Base-by-base conservation (phyloP, 2,888 invertebrate species). In the Lottia scabra region DNA sequence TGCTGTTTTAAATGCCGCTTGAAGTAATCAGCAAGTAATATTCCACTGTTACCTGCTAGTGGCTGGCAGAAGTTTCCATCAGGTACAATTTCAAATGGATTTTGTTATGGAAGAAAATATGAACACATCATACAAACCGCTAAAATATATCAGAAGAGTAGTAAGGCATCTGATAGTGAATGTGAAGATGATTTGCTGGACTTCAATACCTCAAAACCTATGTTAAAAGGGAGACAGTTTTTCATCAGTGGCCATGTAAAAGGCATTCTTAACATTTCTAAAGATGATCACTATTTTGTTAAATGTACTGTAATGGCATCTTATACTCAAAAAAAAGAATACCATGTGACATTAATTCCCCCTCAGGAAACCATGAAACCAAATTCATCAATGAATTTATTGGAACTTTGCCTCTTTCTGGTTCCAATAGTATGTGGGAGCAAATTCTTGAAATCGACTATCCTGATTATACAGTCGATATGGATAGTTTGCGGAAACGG, bases 51-150 rank as follows among this genome's bases (percentile, higher is more conserved):
- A 13, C 70, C 71, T 30, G 56, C 63, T 19, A 26, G 16, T 67
- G 71, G 74, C 10, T 74, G 70, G 74, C 46, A 62, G 15, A 64
- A 63, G 5, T 71, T 70, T 48, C 74, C 74, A n/a, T 56, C 62
- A 16, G 48, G 43, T 16, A 46, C 44, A n/a, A 64, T 70, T 16
- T 69, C 73, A 27, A 62, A 45, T 2, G 68, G 56, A 2, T 73
- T 66, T 66, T 73, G 69, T 26, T 69, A 69, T 65, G 69, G 73
- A 12, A 64, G 26, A 5, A 72, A 64, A 45, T 69, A 68, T 62
- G 65, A 68, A 12, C 48, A 72, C 44, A 72, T 65, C 15, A 65
- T 68, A 30, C 27, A 46, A 5, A 64, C 72, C 46, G 72, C 68
- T 27, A 43, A 38, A 16, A 19, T 48, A 26, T n/a, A 38, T n/a